Evolutionary conservation across 1,140 invertebrate genomes (phyloP), one percentile per base, ranked within the genome.

Genomic region (Drosophila santomea): DNA sequence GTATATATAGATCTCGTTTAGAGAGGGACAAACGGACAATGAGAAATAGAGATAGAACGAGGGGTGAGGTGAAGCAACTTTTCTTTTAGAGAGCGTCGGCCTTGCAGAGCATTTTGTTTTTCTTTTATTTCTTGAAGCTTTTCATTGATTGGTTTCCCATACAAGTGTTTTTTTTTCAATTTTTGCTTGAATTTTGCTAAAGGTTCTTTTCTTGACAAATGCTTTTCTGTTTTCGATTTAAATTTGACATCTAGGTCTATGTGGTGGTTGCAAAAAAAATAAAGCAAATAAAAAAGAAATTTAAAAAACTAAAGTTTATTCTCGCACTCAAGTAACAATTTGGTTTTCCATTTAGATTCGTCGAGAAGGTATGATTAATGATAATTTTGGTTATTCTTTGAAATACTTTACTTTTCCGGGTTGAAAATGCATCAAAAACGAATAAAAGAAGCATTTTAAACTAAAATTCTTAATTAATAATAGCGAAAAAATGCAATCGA

Each of bases 1-100:
- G 39, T 48, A 52, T 74, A 59, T 71, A 62, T 61, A 61, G 41
- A 55, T 74, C 36, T 36, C 38, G 8, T 38, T 44, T 32, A 17
- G 50, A 62, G 39, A 35, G 60, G 15, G 38, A 55, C 51, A 54
- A 32, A 55, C 39, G 43, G 32, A 47, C 35, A 45, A 39, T 54
- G 55, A 60, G 41, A 47, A 25, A 51, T 20, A 44, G 51, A 50
- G 44, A 32, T 35, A 15, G 35, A 15, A 41, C 57, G 45, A 32
- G 50, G 43, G 51, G 36, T 74, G 68, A 74, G 58, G 36, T 74
- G 68, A 74, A 74, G 58, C 72, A 74, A 55, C 59, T 51, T 45
- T 59, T 52, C 48, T 50, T 62, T 28, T 60, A 67, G 64, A 67
- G 67, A 68, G 67, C 66, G 25, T 67, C 66, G 61, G 38, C 62